Conservation (phyloP, 2,888 invertebrate genomes). For the Lasioglossum lativentre region DNA sequence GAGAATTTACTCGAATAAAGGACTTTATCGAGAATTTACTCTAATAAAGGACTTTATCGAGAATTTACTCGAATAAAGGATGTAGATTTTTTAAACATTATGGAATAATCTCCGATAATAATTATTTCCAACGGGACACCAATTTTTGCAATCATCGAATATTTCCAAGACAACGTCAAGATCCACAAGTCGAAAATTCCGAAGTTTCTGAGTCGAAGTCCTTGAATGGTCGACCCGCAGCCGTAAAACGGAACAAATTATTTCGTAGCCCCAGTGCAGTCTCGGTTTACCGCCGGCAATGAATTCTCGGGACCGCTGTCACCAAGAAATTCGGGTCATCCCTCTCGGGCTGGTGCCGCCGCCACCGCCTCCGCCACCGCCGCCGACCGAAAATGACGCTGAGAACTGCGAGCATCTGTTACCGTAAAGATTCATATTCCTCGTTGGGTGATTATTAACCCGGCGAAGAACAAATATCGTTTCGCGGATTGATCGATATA, state of each 20-base stretch:
- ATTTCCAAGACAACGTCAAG: not conserved
- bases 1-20: no score
- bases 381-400: not conserved
- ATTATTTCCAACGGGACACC: not conserved
- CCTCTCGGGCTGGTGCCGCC: not conserved
- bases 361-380: not conserved
- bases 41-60: no score
- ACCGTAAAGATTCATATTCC: slow-evolving; percentile 3
- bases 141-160: not conserved
- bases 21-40: no score
- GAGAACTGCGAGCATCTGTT: slow-evolving; percentile 21
- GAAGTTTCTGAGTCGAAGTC: not conserved
- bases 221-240: not conserved
- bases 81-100: not conserved
- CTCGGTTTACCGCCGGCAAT: slow-evolving; percentile 23
- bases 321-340: slow-evolving; percentile 12
- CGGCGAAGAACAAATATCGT: slow-evolving; percentile 6
- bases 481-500: slow-evolving; percentile 2
- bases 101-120: not conserved
- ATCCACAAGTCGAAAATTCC: not conserved
- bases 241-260: slow-evolving; percentile 20
- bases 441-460: not conserved
- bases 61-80: not conserved
- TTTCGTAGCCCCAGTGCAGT: not conserved
- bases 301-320: slow-evolving; percentile 1